phyloP scores from a whole-genome alignment of 2,888 invertebrate genomes.

The Synergus itoensis region DNA sequence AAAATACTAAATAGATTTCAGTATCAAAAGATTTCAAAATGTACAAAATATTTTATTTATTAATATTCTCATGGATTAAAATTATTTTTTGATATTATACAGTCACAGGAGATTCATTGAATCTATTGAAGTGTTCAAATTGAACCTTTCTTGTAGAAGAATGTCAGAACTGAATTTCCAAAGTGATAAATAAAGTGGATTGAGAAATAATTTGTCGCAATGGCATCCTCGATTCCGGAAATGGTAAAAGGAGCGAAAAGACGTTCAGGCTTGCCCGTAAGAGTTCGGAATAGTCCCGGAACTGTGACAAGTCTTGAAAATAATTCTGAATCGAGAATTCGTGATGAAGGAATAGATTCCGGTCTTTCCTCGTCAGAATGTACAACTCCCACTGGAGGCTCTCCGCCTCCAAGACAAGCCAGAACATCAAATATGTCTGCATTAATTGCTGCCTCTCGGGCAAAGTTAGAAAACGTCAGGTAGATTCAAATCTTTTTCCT shows the following conservation, averaged over 20 bases:
- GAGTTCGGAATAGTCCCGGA: constrained; percentile 52
- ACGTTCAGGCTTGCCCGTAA: constrained; percentile 58
- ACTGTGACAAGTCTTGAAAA: constrained; percentile 44
- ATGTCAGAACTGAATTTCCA: background rate
- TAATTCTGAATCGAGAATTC: constrained; percentile 47
- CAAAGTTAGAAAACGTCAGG: constrained; percentile 65
- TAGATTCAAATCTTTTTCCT: constrained; percentile 49
- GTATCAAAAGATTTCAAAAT: too few relatives aligned
- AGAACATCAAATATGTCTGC: constrained; percentile 59
- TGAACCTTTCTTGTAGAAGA: background rate
- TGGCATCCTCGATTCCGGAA: constrained; percentile 60
- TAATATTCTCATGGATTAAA: too few relatives aligned
- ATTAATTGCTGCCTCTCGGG: constrained; percentile 64
- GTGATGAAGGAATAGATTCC: constrained; percentile 72
- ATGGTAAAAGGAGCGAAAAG: constrained; percentile 64
- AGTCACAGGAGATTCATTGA: too few relatives aligned
- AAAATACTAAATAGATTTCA: too few relatives aligned
- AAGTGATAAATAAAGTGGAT: background rate
- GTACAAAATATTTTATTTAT: too few relatives aligned
- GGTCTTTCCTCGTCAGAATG: constrained; percentile 73
- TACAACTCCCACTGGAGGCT: constrained; percentile 73
- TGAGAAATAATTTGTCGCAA: background rate
- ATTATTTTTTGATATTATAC: too few relatives aligned
- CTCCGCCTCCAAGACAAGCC: constrained; percentile 70
- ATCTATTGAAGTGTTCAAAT: background rate